Evolutionary conservation across 2,888 invertebrate genomes (phyloP).

Genomic region (Andrena fulva): DNA sequence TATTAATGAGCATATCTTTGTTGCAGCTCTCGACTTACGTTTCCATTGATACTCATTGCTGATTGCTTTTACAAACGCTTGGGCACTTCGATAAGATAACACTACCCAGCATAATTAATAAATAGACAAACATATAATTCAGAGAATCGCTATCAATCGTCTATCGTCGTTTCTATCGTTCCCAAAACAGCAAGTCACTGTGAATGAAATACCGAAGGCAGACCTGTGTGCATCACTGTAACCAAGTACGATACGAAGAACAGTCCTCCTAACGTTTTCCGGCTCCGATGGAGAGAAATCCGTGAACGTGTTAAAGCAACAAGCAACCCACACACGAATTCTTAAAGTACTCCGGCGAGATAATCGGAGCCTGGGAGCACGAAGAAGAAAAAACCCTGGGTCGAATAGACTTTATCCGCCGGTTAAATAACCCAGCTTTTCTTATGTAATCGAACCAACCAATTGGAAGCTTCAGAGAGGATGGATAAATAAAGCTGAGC

Average conservation of each 20-base stretch:
- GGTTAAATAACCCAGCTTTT: conserved; percentile 1
- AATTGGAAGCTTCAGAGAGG: not conserved
- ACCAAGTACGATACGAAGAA: not conserved
- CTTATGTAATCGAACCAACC: conserved; percentile 21
- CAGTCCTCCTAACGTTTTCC: not conserved
- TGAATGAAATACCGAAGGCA: not conserved
- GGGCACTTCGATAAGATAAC: conserved; percentile 31
- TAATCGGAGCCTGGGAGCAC: conserved; percentile 1
- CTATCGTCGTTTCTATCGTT: not conserved
- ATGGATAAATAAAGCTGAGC: not conserved
- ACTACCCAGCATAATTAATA: not conserved
- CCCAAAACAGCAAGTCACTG: not conserved
- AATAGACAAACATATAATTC: conserved; percentile 6
- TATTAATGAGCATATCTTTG: not conserved
- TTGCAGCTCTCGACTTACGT: conserved; percentile 4
- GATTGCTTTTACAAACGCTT: not conserved
- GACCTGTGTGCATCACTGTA: too few species aligned
- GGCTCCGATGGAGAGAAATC: conserved; percentile 15
- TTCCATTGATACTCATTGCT: not conserved
- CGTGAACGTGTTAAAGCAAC: conserved; percentile 41
- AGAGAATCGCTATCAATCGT: conserved; percentile 10
- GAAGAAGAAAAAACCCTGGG: conserved; percentile 18
- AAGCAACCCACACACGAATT: conserved; percentile 29
- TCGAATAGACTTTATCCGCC: conserved; percentile 16
- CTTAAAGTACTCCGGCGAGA: not conserved